Conservation (phyloP, 2,888 invertebrate genomes). For the Chrysomela aeneicollis region DNA sequence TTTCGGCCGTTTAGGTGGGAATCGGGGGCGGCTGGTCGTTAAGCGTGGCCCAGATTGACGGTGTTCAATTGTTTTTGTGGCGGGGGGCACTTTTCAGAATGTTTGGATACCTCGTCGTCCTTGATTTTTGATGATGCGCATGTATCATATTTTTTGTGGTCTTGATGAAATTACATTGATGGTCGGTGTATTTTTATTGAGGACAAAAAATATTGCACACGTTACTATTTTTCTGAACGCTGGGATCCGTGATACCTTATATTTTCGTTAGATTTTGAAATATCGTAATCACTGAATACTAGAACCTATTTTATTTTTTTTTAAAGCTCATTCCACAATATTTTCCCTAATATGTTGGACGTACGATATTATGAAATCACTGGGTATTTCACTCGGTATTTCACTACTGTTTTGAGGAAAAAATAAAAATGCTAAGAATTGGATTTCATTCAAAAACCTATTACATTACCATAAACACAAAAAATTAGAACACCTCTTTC, state of each 20-base stretch:
- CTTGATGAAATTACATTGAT: background rate
- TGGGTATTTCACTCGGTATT: too few relatives aligned
- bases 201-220: background rate
- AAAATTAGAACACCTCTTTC: too few relatives aligned
- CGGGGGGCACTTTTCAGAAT: constrained; percentile 26
- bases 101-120: background rate
- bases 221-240: background rate
- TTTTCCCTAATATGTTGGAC: too few relatives aligned
- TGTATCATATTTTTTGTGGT: background rate
- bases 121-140: constrained; percentile 16
- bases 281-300: background rate
- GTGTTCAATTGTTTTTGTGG: constrained; percentile 48
- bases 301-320: background rate
- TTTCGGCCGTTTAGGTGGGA: constrained; percentile 40
- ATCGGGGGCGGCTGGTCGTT: constrained; percentile 49
- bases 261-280: background rate
- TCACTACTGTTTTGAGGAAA: too few relatives aligned
- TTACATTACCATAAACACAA: too few relatives aligned
- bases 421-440: too few relatives aligned
- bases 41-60: constrained; percentile 55
- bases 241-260: background rate
- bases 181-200: background rate
- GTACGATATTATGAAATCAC: too few relatives aligned
- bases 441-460: too few relatives aligned
- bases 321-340: background rate